Evolutionary conservation across 2,888 invertebrate species (phyloP).

Genomic region (Amitus sp.): DNA sequence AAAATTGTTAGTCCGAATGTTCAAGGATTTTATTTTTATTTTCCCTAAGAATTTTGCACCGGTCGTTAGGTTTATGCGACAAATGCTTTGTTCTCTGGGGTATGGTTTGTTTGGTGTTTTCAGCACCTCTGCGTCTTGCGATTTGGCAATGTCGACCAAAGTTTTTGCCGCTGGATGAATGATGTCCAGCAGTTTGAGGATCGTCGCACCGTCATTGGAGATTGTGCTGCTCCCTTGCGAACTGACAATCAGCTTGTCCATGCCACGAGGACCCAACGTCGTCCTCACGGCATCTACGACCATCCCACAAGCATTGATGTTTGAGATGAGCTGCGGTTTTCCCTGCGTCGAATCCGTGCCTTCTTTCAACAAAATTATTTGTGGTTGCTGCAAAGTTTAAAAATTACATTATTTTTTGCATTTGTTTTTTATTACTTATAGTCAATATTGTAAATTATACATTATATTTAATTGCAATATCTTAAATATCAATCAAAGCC

Average conservation of each 20-base stretch:
- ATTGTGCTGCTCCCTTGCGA: slow-evolving; percentile 92
- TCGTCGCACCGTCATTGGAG: slow-evolving; percentile 99
- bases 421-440: too few relatives aligned
- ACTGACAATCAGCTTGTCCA: slow-evolving; percentile 98
- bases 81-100: slow-evolving; percentile 13
- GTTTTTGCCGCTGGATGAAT: slow-evolving; percentile 98
- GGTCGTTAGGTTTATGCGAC: slow-evolving; percentile 10
- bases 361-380: slow-evolving; percentile 96
- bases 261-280: slow-evolving; percentile 97
- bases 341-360: slow-evolving; percentile 98
- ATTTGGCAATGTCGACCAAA: slow-evolving; percentile 98
- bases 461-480: too few relatives aligned
- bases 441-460: too few relatives aligned
- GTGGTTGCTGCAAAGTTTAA: slow-evolving; percentile 82
- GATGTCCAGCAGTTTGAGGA: slow-evolving; percentile 97
- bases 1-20: slow-evolving; percentile 53
- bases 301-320: slow-evolving; percentile 96
- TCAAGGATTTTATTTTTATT: slow-evolving; percentile 48
- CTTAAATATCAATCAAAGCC: too few relatives aligned
- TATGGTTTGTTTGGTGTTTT: neutral
- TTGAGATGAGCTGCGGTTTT: slow-evolving; percentile 93
- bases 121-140: slow-evolving; percentile 94
- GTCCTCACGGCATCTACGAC: slow-evolving; percentile 97
- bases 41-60: slow-evolving; percentile 43
- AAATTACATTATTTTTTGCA: too few relatives aligned